Evolutionary conservation across 2,797 vertebrate species (phyloP).

Genomic region (Rhinella marina): DNA sequence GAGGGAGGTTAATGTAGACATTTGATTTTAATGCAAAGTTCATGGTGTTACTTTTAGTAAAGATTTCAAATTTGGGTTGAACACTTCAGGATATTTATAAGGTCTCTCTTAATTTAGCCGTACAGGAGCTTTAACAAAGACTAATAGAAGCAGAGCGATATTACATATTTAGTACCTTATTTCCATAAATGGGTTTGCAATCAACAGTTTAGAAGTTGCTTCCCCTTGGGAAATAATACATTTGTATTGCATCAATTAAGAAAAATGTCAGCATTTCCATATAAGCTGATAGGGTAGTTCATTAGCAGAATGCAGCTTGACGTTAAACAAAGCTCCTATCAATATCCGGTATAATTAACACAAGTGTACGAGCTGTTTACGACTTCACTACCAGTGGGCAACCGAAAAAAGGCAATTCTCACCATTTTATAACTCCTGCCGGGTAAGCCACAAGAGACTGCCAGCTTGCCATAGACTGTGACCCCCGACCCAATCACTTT

Average conservation of each 20-base stretch:
- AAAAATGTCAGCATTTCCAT: conserved; percentile 65
- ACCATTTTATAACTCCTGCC: conserved; percentile 69
- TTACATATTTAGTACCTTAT: conserved; percentile 13
- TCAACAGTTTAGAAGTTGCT: conserved; percentile 29
- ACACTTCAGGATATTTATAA: conserved; percentile 2
- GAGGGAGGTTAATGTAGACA: conserved; percentile 13
- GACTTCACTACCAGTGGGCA: conserved; percentile 68
- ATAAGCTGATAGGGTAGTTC: conserved; percentile 64
- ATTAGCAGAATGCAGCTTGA: conserved; percentile 68
- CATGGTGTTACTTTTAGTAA: background rate
- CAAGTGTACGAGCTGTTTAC: conserved; percentile 72
- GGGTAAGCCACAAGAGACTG: conserved; percentile 68
- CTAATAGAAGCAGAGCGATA: background rate
- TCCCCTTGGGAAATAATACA: conserved; percentile 54
- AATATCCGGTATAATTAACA: conserved; percentile 77
- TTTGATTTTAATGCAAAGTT: conserved; percentile 22
- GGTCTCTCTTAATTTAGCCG: background rate
- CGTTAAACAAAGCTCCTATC: conserved; percentile 72
- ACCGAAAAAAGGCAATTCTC: conserved; percentile 73
- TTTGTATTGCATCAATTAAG: conserved; percentile 66
- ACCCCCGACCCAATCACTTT: conserved; percentile 74
- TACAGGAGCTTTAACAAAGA: background rate
- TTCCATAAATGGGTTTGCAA: conserved; percentile 10
- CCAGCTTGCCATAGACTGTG: conserved; percentile 69
- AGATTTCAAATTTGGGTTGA: background rate